These are phyloP conservation scores for Drosophila orosa DNA, from an alignment of 1,140 invertebrate species.

Conservation along the genomic window DNA sequence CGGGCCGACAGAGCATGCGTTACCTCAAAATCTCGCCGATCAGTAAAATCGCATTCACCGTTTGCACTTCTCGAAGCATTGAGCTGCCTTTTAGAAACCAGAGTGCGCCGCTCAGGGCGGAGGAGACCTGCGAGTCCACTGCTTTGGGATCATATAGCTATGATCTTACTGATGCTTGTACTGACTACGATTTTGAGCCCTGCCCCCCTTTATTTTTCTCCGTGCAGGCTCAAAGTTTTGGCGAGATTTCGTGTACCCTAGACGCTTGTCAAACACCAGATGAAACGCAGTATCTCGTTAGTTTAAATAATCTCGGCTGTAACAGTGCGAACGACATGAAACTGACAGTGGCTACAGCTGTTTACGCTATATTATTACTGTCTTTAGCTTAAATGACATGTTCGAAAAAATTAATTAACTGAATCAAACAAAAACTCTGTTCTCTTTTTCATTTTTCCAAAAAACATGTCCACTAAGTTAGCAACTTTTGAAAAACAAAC, in stretches of 20 bases:
- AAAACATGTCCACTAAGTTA: too few relatives aligned
- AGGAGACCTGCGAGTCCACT: slow-evolving; percentile 67
- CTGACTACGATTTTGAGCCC: slow-evolving; percentile 84
- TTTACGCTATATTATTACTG: background rate
- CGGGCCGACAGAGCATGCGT: slow-evolving; percentile 84
- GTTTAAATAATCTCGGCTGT: slow-evolving; percentile 87
- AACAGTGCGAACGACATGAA: slow-evolving; percentile 81
- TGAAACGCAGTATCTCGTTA: slow-evolving; percentile 86
- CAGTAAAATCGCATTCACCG: slow-evolving; percentile 83
- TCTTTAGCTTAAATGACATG: background rate
- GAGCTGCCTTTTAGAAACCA: slow-evolving; percentile 77
- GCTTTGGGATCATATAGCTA: slow-evolving; percentile 65
- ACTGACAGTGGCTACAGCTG: background rate
- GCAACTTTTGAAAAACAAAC: too few relatives aligned
- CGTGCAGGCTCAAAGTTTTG: slow-evolving; percentile 84
- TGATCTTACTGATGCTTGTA: slow-evolving; percentile 85
- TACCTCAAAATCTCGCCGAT: slow-evolving; percentile 85
- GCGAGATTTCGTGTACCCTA: slow-evolving; percentile 79
- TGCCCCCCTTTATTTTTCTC: slow-evolving; percentile 88
- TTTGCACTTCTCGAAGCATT: slow-evolving; percentile 86
- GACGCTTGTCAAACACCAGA: slow-evolving; percentile 87
- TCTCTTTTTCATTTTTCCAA: too few relatives aligned
- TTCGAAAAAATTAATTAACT: background rate
- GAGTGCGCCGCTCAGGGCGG: slow-evolving; percentile 18
- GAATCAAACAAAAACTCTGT: background rate